phyloP scores from a whole-genome alignment of 1,140 invertebrate genomes.

The Armadillidium nasatum region DNA sequence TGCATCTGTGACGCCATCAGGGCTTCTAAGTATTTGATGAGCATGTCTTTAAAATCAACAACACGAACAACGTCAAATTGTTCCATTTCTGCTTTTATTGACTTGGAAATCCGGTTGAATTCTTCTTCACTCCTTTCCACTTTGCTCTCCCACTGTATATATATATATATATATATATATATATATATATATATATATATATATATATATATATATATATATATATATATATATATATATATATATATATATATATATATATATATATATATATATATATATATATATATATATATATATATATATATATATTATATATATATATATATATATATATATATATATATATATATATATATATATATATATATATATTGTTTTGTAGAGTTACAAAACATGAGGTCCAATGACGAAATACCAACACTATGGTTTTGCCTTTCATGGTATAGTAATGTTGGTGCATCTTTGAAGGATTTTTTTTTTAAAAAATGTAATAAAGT shows the following conservation, averaged over 20 bases:
- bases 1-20: conserved; percentile 93
- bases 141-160: conserved; percentile 95
- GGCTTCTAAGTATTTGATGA: conserved; percentile 87
- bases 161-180: too few relatives aligned
- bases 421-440: too few relatives aligned
- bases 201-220: conserved; percentile 23
- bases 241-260: not conserved
- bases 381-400: too few relatives aligned
- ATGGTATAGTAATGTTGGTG: too few relatives aligned
- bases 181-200: conserved; percentile 30
- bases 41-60: conserved; percentile 81
- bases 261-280: not conserved
- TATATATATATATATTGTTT: too few relatives aligned
- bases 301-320: too few relatives aligned
- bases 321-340: too few relatives aligned
- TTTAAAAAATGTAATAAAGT: too few relatives aligned
- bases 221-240: not conserved
- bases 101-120: conserved; percentile 91
- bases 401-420: too few relatives aligned
- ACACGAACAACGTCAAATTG: conserved; percentile 83
- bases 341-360: too few relatives aligned
- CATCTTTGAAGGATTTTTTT: too few relatives aligned
- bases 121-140: conserved; percentile 93
- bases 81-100: conserved; percentile 93
- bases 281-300: too few relatives aligned